Conservation (phyloP, 1,140 invertebrate genomes). For the Lithobius niger region DNA sequence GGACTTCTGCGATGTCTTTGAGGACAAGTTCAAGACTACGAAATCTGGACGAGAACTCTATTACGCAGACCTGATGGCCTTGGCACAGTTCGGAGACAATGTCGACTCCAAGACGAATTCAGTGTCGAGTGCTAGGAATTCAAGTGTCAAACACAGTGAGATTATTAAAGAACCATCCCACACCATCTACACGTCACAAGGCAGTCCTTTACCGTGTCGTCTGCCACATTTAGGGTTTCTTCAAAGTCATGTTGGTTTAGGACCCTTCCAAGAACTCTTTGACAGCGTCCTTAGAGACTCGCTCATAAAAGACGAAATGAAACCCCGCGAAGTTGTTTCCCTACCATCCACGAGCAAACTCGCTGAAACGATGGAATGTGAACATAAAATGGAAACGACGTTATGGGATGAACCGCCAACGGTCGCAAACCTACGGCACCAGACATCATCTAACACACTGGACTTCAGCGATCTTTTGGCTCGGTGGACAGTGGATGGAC, state of each 20-base stretch:
- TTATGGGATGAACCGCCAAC: conserved; percentile 10
- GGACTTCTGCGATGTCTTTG: conserved; percentile 11
- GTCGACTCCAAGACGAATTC: neutral
- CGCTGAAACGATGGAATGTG: neutral
- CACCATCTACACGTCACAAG: neutral
- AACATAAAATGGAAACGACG: conserved; percentile 5
- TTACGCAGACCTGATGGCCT: conserved; percentile 8
- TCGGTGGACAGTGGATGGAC: conserved; percentile 16
- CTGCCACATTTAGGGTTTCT: neutral
- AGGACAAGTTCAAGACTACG: conserved; percentile 4
- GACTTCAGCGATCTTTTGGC: conserved; percentile 8
- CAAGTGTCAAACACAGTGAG: neutral
- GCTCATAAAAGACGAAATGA: neutral
- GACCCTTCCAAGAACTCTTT: conserved; percentile 9
- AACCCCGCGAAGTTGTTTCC: neutral
- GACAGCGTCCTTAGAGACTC: neutral
- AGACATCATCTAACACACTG: neutral
- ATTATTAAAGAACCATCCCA: neutral
- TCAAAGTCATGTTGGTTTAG: neutral
- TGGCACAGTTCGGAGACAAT: neutral
- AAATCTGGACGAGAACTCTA: conserved; percentile 8
- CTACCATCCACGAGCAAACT: neutral
- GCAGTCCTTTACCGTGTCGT: neutral
- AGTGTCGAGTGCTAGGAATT: neutral
- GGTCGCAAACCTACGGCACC: neutral